Evolutionary conservation across 2,797 vertebrate species (phyloP).

Genomic region (Cynodonichthys magdalenae): DNA sequence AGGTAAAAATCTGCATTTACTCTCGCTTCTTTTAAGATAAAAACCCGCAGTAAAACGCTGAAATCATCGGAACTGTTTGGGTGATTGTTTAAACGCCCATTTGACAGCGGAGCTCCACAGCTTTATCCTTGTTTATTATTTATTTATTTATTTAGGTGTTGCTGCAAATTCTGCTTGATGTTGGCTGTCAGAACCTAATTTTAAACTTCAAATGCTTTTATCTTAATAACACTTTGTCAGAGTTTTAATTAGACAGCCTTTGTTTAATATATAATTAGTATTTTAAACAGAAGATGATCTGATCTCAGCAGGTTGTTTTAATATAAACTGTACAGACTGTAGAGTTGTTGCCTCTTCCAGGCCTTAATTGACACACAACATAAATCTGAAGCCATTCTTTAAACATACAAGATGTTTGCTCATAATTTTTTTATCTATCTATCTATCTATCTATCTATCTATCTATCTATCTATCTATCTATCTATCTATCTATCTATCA

Average conservation of each 20-base stretch:
- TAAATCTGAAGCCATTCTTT: neutral
- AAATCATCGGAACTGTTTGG: neutral
- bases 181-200: neutral
- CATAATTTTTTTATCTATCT: no score
- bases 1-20: constrained; percentile 44
- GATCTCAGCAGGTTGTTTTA: neutral
- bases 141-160: neutral
- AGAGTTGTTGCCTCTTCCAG: neutral
- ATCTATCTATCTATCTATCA: no score
- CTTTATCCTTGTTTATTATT: constrained; percentile 13
- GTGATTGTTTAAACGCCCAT: constrained; percentile 40
- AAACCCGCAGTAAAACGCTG: rapidly evolving
- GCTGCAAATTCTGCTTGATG: neutral
- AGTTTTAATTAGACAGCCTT: no score
- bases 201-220: neutral
- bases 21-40: rapidly evolving
- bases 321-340: neutral
- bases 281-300: neutral
- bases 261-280: neutral
- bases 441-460: no score
- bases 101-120: constrained; percentile 62
- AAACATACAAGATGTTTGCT: neutral
- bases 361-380: neutral
- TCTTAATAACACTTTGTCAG: no score
- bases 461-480: no score